Evolutionary conservation across 1,140 invertebrate genomes (phyloP).

Genomic region (Dryas iulia): DNA sequence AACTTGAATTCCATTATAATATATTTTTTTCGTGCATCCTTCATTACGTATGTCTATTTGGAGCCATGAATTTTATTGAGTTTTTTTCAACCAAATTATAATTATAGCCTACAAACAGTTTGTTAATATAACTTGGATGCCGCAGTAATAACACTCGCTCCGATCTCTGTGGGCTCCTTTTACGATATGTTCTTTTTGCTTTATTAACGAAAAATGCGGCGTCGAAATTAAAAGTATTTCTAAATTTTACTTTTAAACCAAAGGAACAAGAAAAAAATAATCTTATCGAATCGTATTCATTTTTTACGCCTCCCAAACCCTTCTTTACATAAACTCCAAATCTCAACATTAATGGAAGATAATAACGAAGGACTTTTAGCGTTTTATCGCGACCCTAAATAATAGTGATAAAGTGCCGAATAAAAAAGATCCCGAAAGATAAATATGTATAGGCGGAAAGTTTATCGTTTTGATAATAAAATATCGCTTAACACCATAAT

Average conservation of each 20-base stretch:
- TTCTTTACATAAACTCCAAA: conserved; percentile 37
- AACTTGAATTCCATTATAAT: conserved; percentile 12
- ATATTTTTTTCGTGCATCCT: conserved; percentile 8
- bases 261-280: conserved; percentile 9
- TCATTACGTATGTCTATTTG: conserved; percentile 12
- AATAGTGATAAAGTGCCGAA: conserved; percentile 72
- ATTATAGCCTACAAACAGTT: background rate
- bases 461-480: conserved; percentile 66
- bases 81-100: background rate
- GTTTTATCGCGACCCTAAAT: conserved; percentile 70
- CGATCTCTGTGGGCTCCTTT: background rate
- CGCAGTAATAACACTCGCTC: background rate
- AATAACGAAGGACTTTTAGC: conserved; percentile 38
- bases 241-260: conserved; percentile 16
- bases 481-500: conserved; percentile 62
- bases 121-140: conserved; percentile 1
- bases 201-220: background rate
- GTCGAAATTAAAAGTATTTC: conserved; percentile 8
- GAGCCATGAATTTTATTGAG: background rate
- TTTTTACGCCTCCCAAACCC: conserved; percentile 23
- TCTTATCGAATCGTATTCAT: conserved; percentile 25
- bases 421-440: conserved; percentile 68
- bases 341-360: conserved; percentile 36
- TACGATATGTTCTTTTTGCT: background rate
- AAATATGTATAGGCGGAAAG: conserved; percentile 50